Evolutionary conservation across 2,113 vertebrate species (phyloP).

Genomic region (Entomyzon cyanotis): DNA sequence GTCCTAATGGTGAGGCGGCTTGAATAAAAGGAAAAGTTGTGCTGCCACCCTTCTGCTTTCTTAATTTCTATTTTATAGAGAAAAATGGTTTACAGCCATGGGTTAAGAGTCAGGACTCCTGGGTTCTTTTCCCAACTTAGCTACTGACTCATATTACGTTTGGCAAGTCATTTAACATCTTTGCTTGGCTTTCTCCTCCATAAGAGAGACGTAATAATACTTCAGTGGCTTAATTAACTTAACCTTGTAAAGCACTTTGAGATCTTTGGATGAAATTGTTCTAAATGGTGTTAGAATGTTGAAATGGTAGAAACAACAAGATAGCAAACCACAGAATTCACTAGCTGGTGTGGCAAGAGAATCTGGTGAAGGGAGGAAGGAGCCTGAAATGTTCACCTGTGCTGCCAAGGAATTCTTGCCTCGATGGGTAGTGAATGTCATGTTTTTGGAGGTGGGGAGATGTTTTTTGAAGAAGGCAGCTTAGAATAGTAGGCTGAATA

Average conservation of each 20-base stretch:
- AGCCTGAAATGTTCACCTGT: background rate
- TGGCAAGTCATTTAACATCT: constrained; percentile 53
- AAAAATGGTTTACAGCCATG: constrained; percentile 44
- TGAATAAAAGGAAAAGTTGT: background rate
- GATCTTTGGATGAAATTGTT: background rate
- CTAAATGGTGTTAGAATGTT: constrained; percentile 7
- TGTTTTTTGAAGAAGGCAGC: background rate
- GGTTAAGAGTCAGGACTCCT: constrained; percentile 50
- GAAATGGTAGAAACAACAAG: background rate
- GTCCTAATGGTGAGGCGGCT: background rate
- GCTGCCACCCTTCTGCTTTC: background rate
- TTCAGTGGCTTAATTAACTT: constrained; percentile 59
- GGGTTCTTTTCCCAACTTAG: constrained; percentile 58
- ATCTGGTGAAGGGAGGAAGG: background rate
- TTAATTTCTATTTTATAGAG: constrained; percentile 32
- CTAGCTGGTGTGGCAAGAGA: background rate
- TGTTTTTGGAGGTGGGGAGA: accelerated
- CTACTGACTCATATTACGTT: constrained; percentile 45
- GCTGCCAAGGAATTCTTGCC: background rate
- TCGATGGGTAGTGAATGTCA: background rate
- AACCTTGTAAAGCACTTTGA: background rate
- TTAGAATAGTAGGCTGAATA: background rate
- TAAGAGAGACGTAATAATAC: constrained; percentile 11
- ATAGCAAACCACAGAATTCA: background rate
- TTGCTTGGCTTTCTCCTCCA: constrained; percentile 26